A percentile compares a stretch with the other conserved stretches of the same genome.
These are phyloP conservation scores for Sciurus niger DNA, from an alignment of 2,113 vertebrate genomes.

Conservation along the genomic window DNA sequence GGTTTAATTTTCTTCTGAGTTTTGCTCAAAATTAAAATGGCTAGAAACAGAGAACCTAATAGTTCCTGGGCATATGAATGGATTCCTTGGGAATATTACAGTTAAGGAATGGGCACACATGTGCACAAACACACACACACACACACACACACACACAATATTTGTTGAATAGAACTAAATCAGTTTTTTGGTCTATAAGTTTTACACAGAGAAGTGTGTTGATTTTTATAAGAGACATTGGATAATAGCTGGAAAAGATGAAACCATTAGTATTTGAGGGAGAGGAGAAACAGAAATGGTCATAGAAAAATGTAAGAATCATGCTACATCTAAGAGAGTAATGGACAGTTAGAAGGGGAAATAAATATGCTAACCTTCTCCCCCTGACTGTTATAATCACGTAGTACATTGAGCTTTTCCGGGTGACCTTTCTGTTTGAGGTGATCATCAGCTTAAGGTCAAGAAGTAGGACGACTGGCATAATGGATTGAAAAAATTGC, in stretches of 20 bases:
- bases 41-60: background rate
- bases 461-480: background rate
- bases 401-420: background rate
- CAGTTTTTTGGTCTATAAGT: background rate
- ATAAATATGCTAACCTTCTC: background rate
- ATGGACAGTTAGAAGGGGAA: background rate
- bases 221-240: background rate
- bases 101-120: background rate
- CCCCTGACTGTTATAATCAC: background rate
- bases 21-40: constrained; percentile 38
- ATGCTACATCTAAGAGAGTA: background rate
- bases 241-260: background rate
- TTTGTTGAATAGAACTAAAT: background rate
- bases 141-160: background rate
- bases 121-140: background rate
- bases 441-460: background rate
- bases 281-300: background rate
- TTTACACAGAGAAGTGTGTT: background rate
- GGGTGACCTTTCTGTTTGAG: background rate
- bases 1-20: background rate
- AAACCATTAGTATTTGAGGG: background rate
- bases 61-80: background rate
- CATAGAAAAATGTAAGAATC: background rate
- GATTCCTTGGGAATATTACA: background rate
- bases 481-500: background rate